Conservation (phyloP, 2,113 vertebrate genomes). For the Cranoglanis bouderius region DNA sequence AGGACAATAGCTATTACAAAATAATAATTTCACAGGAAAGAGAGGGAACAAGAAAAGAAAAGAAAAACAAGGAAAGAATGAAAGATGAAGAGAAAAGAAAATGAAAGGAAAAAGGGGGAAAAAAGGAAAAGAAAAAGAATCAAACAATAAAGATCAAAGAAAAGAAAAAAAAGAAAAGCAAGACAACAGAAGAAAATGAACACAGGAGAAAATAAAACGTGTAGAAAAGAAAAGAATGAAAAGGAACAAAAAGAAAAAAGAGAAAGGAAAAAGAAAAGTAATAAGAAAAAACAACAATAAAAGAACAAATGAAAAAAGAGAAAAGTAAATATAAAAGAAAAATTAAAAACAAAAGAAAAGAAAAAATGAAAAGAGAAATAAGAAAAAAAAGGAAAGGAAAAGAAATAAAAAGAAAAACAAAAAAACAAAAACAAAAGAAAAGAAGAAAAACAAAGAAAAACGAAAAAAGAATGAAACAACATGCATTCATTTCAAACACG, state of each 20-base stretch:
- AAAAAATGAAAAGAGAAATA: too few relatives aligned
- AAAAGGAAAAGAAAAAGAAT: not conserved
- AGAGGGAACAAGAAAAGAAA: not conserved
- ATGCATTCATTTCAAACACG: not conserved
- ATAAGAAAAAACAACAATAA: too few relatives aligned
- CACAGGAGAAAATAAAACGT: not conserved
- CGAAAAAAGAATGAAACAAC: not conserved
- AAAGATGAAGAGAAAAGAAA: too few relatives aligned
- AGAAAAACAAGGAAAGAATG: too few relatives aligned
- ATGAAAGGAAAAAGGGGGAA: not conserved
- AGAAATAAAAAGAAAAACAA: too few relatives aligned
- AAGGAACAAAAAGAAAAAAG: not conserved
- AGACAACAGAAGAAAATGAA: not conserved
- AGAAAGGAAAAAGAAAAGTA: not conserved
- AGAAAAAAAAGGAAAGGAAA: too few relatives aligned
- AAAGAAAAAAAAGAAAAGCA: not conserved
- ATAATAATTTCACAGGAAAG: not conserved
- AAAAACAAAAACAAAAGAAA: too few relatives aligned
- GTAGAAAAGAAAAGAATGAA: not conserved
- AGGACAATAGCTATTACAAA: not conserved
- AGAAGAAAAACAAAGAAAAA: too few relatives aligned
- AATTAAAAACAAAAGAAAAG: too few relatives aligned
- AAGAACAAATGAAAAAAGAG: too few relatives aligned
- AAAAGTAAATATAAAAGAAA: too few relatives aligned
- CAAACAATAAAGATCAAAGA: too few relatives aligned